Conservation (phyloP, 2,888 invertebrate species). For the Venustoraphidia nigricollis region DNA sequence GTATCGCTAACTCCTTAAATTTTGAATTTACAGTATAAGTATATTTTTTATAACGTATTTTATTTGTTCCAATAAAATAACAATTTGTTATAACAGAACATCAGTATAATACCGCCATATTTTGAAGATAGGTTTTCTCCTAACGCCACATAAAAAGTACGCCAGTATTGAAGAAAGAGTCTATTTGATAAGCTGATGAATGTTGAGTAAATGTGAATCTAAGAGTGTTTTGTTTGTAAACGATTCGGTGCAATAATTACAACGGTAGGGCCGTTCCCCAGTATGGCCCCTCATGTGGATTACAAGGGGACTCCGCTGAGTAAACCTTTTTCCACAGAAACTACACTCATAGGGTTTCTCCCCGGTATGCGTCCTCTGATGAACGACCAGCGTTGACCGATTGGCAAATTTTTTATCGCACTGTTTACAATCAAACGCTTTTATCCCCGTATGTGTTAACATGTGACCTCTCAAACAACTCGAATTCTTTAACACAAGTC, state of each 20-base stretch:
- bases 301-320: conserved; percentile 31
- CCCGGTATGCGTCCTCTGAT: conserved; percentile 11
- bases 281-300: conserved; percentile 33
- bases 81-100: too few species aligned
- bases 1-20: too few species aligned
- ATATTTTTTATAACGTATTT: too few species aligned
- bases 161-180: too few species aligned
- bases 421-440: conserved; percentile 3
- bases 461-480: conserved; percentile 4
- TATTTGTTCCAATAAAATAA: too few species aligned
- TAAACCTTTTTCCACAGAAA: conserved; percentile 12
- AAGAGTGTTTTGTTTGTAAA: conserved; percentile 39
- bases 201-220: conserved; percentile 28
- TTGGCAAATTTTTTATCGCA: conserved; percentile 8
- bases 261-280: conserved; percentile 33
- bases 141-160: too few species aligned
- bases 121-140: too few species aligned
- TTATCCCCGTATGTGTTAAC: conserved; percentile 2
- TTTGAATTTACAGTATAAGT: too few species aligned
- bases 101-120: too few species aligned
- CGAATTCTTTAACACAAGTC: conserved; percentile 10
- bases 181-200: background rate
- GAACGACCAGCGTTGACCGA: conserved; percentile 2
- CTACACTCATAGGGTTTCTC: conserved; percentile 6
- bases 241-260: conserved; percentile 32